phyloP scores from a whole-genome alignment of 2,797 vertebrate species.

The Diplodus sargus region DNA sequence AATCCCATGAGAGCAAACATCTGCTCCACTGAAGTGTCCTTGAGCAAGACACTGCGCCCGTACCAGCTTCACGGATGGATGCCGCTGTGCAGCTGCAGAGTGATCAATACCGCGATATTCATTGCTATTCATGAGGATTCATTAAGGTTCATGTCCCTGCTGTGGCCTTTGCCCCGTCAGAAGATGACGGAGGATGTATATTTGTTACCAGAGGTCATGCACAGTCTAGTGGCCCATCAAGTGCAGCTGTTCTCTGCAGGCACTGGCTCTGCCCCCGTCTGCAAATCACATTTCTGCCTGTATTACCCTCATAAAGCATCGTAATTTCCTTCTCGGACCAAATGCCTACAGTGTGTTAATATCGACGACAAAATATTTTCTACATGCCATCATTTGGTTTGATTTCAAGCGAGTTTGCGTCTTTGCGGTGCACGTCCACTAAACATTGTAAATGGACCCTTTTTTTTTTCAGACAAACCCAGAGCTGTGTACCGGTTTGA shows the following conservation, averaged over 20 bases:
- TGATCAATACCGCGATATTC: slow-evolving; percentile 52
- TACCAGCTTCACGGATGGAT: slow-evolving; percentile 36
- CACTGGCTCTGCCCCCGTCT: slow-evolving; percentile 20
- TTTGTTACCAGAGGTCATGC: slow-evolving; percentile 31
- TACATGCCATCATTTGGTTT: not conserved
- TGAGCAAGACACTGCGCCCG: slow-evolving; percentile 57
- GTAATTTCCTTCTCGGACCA: slow-evolving; percentile 8
- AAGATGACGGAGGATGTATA: slow-evolving; percentile 11
- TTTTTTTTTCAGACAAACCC: not conserved
- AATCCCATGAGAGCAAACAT: slow-evolving; percentile 64
- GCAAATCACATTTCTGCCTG: slow-evolving; percentile 10
- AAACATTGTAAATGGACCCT: slow-evolving; percentile 19
- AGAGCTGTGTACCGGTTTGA: slow-evolving; percentile 1
- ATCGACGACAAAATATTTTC: not conserved
- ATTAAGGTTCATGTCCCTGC: slow-evolving; percentile 41
- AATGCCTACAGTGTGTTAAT: slow-evolving; percentile 1
- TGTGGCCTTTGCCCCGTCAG: slow-evolving; percentile 41
- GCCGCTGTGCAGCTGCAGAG: slow-evolving; percentile 39
- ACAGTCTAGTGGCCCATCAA: slow-evolving; percentile 25
- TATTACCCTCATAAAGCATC: not conserved
- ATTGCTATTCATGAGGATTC: slow-evolving; percentile 47
- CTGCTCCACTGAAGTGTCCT: slow-evolving; percentile 68
- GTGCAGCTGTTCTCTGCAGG: slow-evolving; percentile 43
- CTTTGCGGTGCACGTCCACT: not conserved
- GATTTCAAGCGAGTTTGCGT: slow-evolving; percentile 1